These are phyloP conservation scores for Euleptes europaea DNA, from an alignment of 2,113 vertebrate genomes.

Conservation along the genomic window DNA sequence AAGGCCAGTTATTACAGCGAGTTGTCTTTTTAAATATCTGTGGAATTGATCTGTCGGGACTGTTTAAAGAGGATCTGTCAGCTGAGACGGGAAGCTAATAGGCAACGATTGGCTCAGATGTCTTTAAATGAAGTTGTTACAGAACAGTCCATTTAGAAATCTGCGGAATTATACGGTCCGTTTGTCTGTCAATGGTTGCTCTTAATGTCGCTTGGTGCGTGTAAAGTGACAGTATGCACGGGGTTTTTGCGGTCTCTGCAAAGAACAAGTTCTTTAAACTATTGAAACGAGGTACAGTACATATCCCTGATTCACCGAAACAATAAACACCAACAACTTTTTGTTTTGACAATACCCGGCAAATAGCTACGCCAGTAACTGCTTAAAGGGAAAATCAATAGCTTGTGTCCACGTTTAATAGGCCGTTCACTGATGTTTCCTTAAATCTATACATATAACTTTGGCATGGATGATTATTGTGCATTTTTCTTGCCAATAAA, in stretches of 20 bases:
- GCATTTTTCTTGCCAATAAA: slow-evolving; percentile 43
- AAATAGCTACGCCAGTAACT: slow-evolving; percentile 39
- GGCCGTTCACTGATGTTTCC: slow-evolving; percentile 10
- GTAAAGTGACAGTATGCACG: neutral
- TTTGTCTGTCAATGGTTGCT: neutral
- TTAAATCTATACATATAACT: slow-evolving; percentile 40
- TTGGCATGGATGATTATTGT: slow-evolving; percentile 38
- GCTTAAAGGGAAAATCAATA: slow-evolving; percentile 47
- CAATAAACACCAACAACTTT: slow-evolving; percentile 42
- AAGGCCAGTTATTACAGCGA: slow-evolving; percentile 14
- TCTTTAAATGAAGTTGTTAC: neutral
- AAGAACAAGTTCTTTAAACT: neutral
- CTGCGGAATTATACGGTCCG: neutral
- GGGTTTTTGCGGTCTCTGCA: neutral
- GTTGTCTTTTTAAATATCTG: neutral
- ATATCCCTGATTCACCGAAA: slow-evolving; percentile 8
- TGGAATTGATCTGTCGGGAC: neutral
- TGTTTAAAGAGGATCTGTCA: neutral
- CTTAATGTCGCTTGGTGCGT: neutral
- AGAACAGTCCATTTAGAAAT: slow-evolving; percentile 19
- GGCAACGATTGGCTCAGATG: neutral
- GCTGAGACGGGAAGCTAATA: neutral
- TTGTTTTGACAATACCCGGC: slow-evolving; percentile 35
- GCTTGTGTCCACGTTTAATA: slow-evolving; percentile 31
- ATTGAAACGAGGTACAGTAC: neutral